A percentile compares a stretch with the other conserved stretches of the same genome.
Evolutionary conservation across 2,888 invertebrate species (phyloP).

Genomic region (Hydropsyche betteni): DNA sequence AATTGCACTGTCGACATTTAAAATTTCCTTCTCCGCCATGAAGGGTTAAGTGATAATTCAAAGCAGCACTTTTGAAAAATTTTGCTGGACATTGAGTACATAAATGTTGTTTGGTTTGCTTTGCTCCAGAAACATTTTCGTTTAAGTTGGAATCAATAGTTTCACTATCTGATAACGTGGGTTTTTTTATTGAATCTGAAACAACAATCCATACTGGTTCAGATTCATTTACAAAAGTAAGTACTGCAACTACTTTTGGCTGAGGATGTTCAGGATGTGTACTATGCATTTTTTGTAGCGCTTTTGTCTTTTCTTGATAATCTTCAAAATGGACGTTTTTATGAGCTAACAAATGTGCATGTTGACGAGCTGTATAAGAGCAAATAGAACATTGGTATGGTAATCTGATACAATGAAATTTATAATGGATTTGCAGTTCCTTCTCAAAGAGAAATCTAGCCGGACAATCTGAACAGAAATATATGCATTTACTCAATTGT

Average conservation of each 20-base stretch:
- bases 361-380: constrained; percentile 78
- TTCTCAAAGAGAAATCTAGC: constrained; percentile 81
- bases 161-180: background rate
- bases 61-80: constrained; percentile 76
- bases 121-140: background rate
- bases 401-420: constrained; percentile 72
- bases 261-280: constrained; percentile 72
- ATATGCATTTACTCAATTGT: constrained; percentile 62
- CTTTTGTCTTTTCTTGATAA: constrained; percentile 80
- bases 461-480: constrained; percentile 84
- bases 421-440: constrained; percentile 77
- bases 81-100: constrained; percentile 77
- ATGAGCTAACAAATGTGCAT: constrained; percentile 75
- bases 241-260: constrained; percentile 66
- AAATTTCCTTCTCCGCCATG: constrained; percentile 72
- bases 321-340: constrained; percentile 78
- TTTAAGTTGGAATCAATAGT: constrained; percentile 25
- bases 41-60: constrained; percentile 74
- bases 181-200: constrained; percentile 38
- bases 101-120: constrained; percentile 57
- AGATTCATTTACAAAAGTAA: constrained; percentile 53
- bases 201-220: constrained; percentile 62
- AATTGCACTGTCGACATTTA: constrained; percentile 77
- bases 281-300: constrained; percentile 72
- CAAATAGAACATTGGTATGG: constrained; percentile 79